Conservation (phyloP, 2,797 vertebrate species). For the Lateolabrax maculatus region DNA sequence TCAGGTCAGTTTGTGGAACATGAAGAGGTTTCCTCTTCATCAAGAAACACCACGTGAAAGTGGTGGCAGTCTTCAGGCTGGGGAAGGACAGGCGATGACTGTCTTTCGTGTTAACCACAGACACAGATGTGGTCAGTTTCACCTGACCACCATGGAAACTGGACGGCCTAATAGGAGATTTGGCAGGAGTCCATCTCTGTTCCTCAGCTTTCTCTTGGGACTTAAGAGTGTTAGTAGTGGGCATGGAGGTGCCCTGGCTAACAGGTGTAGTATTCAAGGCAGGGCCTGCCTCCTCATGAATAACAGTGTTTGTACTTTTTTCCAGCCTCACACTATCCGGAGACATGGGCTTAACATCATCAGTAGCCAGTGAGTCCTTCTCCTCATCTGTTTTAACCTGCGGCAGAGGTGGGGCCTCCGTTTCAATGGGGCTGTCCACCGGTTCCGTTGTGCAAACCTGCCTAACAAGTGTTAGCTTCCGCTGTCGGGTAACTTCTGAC, state of each 20-base stretch:
- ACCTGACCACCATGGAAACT: conserved; percentile 85
- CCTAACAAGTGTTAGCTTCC: conserved; percentile 93
- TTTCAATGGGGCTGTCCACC: conserved; percentile 90
- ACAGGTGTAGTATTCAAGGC: conserved; percentile 71
- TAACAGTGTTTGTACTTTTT: conserved; percentile 78
- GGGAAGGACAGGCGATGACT: conserved; percentile 91
- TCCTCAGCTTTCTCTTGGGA: conserved; percentile 86
- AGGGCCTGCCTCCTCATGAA: conserved; percentile 61
- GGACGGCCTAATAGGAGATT: conserved; percentile 81
- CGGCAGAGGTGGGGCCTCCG: conserved; percentile 83
- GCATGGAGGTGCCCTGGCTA: conserved; percentile 60
- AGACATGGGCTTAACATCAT: conserved; percentile 76
- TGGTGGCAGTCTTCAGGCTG: conserved; percentile 96
- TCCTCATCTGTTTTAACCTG: conserved; percentile 74
- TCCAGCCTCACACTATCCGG: conserved; percentile 82
- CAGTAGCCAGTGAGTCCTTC: conserved; percentile 76
- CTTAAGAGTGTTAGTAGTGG: conserved; percentile 80
- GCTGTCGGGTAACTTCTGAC: conserved; percentile 88
- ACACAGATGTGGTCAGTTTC: conserved; percentile 83
- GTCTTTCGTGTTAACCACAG: conserved; percentile 86
- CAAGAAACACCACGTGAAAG: conserved; percentile 97
- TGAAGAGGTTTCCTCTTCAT: conserved; percentile 93
- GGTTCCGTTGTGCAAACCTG: conserved; percentile 96
- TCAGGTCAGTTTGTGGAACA: conserved; percentile 91
- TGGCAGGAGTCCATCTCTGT: conserved; percentile 82